Evolutionary conservation across 2,113 vertebrate species (phyloP), one percentile per base, ranked within the genome.

Genomic region (Megaceryle torquata): DNA sequence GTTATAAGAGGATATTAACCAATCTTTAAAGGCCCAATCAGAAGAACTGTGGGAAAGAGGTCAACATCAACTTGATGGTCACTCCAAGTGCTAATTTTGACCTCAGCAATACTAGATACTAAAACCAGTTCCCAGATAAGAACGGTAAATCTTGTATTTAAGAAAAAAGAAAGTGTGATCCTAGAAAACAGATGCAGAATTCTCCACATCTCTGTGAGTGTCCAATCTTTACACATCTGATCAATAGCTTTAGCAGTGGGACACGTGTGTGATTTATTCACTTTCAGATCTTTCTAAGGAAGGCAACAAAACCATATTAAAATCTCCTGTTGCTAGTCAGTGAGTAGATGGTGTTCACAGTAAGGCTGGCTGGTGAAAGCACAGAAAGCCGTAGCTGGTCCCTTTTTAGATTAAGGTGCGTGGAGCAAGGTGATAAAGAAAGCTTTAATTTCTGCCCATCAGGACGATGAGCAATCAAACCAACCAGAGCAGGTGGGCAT

Each of bases 121-220:
- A 41, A 79, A 88, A 39, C 13, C 4, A 10, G 24, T 71, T 76
- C n/a, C 60, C 44, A 53, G 72, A 25, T 48, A 78, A 88, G 71
- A 71, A 69, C 1, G 25, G 8, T 35, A 59, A 57, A 71, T 53
- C 22, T 48, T 48, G 16, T 22, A 51, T 80, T 83, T 77, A 74
- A 39, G 31, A 75, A 81, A 70, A 91, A 71, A 85, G 29, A 11
- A 82, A 80, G 53, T 25, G 16, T 17, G 57, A 79, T 72, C 37
- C 50, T 50, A 72, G 64, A 91, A 93, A 94, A 88, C n/a, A 86
- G 71, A 88, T 72, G 48, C 57, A 79, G 51, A 75, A 83, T 86
- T 84, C n/a, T 84, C 70, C 28, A 50, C 41, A 76, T 50, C 65
- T 91, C 69, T 87, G 77, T 0, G 0, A 92, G 48, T 5, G 7